A percentile compares a stretch with the other conserved stretches of the same genome.
phyloP scores from a whole-genome alignment of 2,888 invertebrate genomes.

The Dione juno region DNA sequence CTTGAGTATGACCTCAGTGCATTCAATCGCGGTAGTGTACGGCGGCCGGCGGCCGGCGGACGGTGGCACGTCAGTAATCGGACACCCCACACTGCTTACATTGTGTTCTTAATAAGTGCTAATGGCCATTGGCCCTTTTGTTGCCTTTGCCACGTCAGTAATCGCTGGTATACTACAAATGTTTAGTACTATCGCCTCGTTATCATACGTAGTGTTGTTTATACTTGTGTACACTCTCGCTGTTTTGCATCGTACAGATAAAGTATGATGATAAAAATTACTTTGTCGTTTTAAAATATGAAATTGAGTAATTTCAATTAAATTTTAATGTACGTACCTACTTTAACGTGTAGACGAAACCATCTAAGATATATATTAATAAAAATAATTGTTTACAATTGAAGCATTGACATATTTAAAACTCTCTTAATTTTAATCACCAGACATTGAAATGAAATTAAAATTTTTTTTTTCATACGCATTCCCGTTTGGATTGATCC shows the following conservation, averaged over 20 bases:
- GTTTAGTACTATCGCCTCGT: background rate
- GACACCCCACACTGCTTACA: conserved; percentile 38
- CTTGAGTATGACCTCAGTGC: conserved; percentile 18
- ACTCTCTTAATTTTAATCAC: background rate
- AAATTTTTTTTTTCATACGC: no score
- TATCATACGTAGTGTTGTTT: background rate
- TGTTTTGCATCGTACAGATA: no score
- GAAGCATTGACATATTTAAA: background rate
- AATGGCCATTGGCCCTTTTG: conserved; percentile 41
- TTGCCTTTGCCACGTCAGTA: conserved; percentile 7
- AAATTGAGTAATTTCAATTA: no score
- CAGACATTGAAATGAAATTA: no score
- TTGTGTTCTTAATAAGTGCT: conserved; percentile 43
- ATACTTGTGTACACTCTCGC: no score
- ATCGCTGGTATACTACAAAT: conserved; percentile 2
- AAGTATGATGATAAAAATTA: background rate
- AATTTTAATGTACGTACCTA: no score
- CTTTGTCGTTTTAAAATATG: background rate
- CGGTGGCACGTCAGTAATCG: conserved; percentile 26
- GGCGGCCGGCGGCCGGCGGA: conserved; percentile 1
- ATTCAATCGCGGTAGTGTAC: conserved; percentile 12
- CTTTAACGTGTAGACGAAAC: no score
- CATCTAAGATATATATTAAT: no score
- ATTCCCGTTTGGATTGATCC: no score
- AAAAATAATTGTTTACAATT: background rate